Percentiles rank a stretch among this genome's conserved stretches.
These are phyloP conservation scores for Channallabes apus DNA, from an alignment of 2,797 vertebrate genomes.

Conservation along the genomic window DNA sequence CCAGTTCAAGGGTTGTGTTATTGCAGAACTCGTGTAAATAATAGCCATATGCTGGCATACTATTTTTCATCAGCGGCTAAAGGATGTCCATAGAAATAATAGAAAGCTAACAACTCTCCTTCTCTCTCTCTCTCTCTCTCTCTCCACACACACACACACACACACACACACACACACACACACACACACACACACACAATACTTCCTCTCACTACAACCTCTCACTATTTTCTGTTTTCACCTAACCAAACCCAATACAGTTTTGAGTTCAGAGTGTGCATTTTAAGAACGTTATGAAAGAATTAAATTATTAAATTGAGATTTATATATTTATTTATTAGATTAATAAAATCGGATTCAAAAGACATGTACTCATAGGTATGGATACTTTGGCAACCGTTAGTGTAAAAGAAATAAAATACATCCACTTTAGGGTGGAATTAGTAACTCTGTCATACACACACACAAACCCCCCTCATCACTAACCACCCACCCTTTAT, in stretches of 20 bases:
- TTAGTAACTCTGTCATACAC: not conserved
- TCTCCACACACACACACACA: constrained; percentile 42
- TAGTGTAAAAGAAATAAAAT: not conserved
- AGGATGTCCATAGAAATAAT: constrained; percentile 79
- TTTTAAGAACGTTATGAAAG: not conserved
- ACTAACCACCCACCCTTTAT: too few relatives aligned
- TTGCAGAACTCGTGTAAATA: constrained; percentile 54
- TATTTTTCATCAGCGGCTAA: constrained; percentile 64
- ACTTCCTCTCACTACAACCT: not conserved
- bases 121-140: constrained; percentile 63
- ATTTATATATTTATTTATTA: not conserved
- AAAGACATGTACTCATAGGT: not conserved
- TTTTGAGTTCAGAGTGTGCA: not conserved
- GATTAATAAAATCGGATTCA: not conserved
- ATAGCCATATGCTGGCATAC: constrained; percentile 56
- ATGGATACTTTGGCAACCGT: not conserved
- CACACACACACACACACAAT: constrained; percentile 10
- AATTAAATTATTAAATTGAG: not conserved
- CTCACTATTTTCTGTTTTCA: not conserved
- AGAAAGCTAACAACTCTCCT: constrained; percentile 69
- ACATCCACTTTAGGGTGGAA: not conserved
- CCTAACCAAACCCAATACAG: not conserved
- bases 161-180: constrained; percentile 22
- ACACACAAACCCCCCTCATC: too few relatives aligned
- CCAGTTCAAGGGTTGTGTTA: constrained; percentile 59